Percentiles rank a stretch among this genome's conserved stretches.
Conservation (phyloP, 2,113 vertebrate species). For the Sander vitreus region DNA sequence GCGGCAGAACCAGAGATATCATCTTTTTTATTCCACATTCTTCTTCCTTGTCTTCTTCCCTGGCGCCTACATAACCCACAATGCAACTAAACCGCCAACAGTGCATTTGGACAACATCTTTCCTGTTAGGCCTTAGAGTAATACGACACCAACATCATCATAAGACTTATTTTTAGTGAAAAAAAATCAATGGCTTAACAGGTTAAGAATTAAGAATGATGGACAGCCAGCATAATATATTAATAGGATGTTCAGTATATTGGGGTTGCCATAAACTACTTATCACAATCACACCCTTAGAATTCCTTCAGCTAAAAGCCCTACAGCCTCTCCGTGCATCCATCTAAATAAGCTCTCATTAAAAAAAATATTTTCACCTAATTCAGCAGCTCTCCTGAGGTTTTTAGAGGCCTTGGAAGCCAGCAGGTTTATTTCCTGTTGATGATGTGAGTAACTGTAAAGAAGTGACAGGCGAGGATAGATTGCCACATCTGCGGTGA, state of each 20-base stretch:
- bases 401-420: conserved; percentile 52
- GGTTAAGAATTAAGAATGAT: conserved; percentile 22
- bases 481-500: conserved; percentile 68
- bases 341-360: conserved; percentile 46
- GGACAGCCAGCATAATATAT: not conserved
- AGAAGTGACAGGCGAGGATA: conserved; percentile 72
- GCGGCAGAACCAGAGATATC: not conserved
- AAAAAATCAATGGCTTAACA: conserved; percentile 37
- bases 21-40: not conserved
- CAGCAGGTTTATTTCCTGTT: conserved; percentile 69
- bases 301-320: conserved; percentile 47
- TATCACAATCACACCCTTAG: conserved; percentile 4
- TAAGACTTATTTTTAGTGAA: conserved; percentile 21
- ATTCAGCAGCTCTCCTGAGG: conserved; percentile 58
- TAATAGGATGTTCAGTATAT: conserved; percentile 19
- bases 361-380: conserved; percentile 59
- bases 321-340: conserved; percentile 20
- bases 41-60: not conserved
- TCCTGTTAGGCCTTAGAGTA: not conserved
- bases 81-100: not conserved
- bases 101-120: not conserved
- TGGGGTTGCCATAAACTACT: conserved; percentile 30
- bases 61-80: not conserved
- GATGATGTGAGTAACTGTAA: conserved; percentile 75
- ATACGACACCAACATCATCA: not conserved